Conservation (phyloP, 1,140 invertebrate species). For the Micrasema minimum region DNA sequence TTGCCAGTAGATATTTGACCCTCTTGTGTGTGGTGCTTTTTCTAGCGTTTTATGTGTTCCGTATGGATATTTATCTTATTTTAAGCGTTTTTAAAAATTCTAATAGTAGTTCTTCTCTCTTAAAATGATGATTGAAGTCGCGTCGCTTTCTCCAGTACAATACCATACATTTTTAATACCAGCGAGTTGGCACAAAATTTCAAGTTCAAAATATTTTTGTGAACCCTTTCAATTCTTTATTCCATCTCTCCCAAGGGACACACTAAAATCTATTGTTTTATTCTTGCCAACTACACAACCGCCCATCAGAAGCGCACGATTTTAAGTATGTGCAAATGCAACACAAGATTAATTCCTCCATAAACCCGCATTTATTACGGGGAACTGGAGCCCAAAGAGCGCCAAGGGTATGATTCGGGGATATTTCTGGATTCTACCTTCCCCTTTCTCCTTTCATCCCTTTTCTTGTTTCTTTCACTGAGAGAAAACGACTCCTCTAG, state of each 20-base stretch:
- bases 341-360: constrained; percentile 33
- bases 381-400: constrained; percentile 25
- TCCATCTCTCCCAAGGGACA: not conserved
- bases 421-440: constrained; percentile 2
- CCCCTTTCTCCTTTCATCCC: not conserved
- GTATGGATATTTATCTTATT: no score
- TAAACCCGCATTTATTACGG: constrained; percentile 33
- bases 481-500: no score
- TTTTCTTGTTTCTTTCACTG: not conserved
- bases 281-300: constrained; percentile 1
- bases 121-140: no score
- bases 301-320: constrained; percentile 9
- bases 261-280: constrained; percentile 18
- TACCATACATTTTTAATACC: no score
- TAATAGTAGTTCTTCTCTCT: no score
- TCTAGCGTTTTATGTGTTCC: no score
- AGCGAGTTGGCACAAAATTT: no score
- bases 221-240: no score
- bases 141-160: no score
- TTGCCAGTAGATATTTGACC: no score
- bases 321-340: constrained; percentile 30
- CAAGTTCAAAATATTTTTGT: not conserved
- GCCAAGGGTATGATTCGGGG: constrained; percentile 26
- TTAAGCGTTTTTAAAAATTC: no score
- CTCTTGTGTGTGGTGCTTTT: no score